Conservation (phyloP, 2,113 vertebrate genomes). For the Lamprotornis superbus region DNA sequence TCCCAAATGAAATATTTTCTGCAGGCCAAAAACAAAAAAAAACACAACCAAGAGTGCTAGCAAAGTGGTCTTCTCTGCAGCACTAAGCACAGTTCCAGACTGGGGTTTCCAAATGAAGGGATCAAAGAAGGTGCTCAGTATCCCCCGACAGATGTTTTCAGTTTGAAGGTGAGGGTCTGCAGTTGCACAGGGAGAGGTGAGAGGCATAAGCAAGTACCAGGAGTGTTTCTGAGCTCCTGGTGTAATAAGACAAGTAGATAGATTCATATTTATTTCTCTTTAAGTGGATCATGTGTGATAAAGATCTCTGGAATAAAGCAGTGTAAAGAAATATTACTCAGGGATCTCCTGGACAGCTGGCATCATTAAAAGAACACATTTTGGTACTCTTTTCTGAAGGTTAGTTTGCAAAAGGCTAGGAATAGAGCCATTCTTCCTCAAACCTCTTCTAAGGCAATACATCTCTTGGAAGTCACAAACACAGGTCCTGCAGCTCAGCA, state of each 20-base stretch:
- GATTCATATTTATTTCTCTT: background rate
- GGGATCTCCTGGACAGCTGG: background rate
- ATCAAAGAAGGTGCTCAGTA: background rate
- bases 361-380: background rate
- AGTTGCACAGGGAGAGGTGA: background rate
- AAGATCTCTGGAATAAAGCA: background rate
- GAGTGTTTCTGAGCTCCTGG: background rate
- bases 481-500: background rate
- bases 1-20: background rate
- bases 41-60: background rate
- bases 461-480: background rate
- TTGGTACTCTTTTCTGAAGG: background rate
- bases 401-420: background rate
- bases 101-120: background rate
- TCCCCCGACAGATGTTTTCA: fast-evolving
- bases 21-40: background rate
- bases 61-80: background rate
- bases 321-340: background rate
- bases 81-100: background rate
- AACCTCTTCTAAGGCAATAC: background rate
- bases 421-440: background rate
- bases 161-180: background rate
- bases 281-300: background rate
- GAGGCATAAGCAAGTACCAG: background rate
- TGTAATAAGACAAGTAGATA: background rate